Conservation (phyloP, 2,888 invertebrate species). For the Yponomeuta evonymella region DNA sequence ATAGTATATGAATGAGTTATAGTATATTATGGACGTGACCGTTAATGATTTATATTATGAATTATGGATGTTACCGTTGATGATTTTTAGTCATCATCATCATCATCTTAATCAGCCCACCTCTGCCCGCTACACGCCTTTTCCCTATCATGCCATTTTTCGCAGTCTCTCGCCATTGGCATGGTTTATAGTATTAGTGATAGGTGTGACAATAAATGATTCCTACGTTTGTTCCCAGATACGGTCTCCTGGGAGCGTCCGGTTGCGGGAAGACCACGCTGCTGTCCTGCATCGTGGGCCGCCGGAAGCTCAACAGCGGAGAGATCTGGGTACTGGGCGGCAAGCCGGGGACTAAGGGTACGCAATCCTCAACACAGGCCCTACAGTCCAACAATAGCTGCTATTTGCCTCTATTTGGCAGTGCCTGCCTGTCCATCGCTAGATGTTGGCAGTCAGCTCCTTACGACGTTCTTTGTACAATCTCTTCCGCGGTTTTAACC, state of each 20-base stretch:
- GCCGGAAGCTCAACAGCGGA: conserved; percentile 89
- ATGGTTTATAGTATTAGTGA: neutral
- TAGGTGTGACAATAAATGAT: neutral
- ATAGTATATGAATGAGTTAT: no score
- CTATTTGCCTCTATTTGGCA: no score
- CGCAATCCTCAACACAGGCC: neutral
- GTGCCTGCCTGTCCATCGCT: no score
- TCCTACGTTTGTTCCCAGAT: conserved; percentile 75
- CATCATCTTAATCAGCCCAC: no score
- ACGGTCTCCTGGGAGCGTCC: conserved; percentile 94
- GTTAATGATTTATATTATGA: no score
- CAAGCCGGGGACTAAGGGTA: conserved; percentile 88
- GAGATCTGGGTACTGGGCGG: conserved; percentile 94
- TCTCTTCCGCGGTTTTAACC: no score
- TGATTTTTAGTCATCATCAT: no score
- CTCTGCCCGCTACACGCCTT: neutral
- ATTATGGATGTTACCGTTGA: no score
- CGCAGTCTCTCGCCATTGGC: neutral
- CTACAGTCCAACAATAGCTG: no score
- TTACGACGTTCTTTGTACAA: no score
- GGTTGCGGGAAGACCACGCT: conserved; percentile 98
- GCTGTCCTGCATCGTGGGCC: conserved; percentile 93
- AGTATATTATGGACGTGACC: no score
- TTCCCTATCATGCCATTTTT: neutral
- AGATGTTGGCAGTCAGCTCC: no score